phyloP scores from a whole-genome alignment of 2,797 vertebrate species.

The Intellagama lesueurii region DNA sequence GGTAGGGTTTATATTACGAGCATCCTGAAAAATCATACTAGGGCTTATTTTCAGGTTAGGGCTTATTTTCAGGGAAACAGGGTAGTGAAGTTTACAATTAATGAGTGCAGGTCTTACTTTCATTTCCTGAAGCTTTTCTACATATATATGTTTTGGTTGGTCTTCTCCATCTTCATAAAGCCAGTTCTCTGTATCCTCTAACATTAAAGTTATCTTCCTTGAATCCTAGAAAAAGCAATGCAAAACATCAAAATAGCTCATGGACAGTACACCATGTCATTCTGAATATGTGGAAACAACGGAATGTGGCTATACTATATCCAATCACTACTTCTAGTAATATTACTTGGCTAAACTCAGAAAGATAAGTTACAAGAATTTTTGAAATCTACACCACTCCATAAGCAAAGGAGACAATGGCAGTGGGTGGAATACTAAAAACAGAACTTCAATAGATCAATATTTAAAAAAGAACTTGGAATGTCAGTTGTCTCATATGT shows the following conservation, averaged over 20 bases:
- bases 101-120: conserved; percentile 76
- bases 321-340: not conserved
- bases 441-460: not conserved
- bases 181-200: conserved; percentile 95
- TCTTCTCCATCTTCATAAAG: conserved; percentile 97
- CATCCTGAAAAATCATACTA: too few relatives aligned
- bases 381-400: not conserved
- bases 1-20: too few relatives aligned
- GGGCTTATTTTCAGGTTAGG: too few relatives aligned
- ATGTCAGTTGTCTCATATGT: not conserved
- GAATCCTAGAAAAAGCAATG: conserved; percentile 81
- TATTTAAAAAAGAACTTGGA: not conserved
- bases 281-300: not conserved
- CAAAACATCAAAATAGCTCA: not conserved
- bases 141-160: conserved; percentile 91
- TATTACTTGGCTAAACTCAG: not conserved
- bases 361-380: not conserved
- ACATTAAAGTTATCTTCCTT: conserved; percentile 84
- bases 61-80: too few relatives aligned
- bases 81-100: not conserved
- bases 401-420: too few relatives aligned
- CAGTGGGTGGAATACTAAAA: not conserved
- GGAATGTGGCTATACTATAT: not conserved
- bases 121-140: conserved; percentile 91
- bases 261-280: not conserved